Evolutionary conservation across 2,888 invertebrate genomes (phyloP), one percentile per base, ranked within the genome.

Genomic region (Leucania comma): DNA sequence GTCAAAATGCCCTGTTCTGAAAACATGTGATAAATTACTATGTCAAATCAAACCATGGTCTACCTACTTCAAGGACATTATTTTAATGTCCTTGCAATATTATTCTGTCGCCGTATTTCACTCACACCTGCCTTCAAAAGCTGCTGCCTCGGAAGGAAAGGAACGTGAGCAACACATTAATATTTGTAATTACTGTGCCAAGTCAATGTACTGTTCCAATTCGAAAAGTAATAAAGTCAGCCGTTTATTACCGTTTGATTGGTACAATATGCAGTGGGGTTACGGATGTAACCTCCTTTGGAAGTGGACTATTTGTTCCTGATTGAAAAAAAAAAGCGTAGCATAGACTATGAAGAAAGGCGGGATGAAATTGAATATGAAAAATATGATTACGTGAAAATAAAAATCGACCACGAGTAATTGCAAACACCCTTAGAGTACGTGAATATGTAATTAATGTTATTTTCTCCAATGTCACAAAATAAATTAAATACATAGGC

Each of bases 91-190:
- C 29, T 62, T 35, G 1, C 10, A 24, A 32, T 0, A 29, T 38
- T 38, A 38, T 68, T 67, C n/a, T 26, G 50, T 38, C 26, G 24
- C 6, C 10, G 20, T 50, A 53, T 61, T 65, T 53, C 32, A 54
- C 1, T 42, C 58, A 46, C 63, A 83, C 58, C 58, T 80, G 60
- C 53, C 61, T 51, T 62, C 35, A 46, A 71, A 80, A 65, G 22
- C 26, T 14, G n/a, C 20, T 48, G 59, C 60, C 71, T 60, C 60
- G 12, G 48, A 60, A 59, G 79, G 71, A 61, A 72, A 54, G 60
- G 42, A 63, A 84, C 84, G 80, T 84, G 84, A 76, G 68, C 5
- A 50, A 66, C 76, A 57, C 68, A 74, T 82, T 72, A 74, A 76
- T 68, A 65, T 54, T 71, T 72, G 50, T 84, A 81, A 84, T 83